These are phyloP conservation scores for Drosophila burlai DNA, from an alignment of 1,140 invertebrate genomes.

Conservation along the genomic window DNA sequence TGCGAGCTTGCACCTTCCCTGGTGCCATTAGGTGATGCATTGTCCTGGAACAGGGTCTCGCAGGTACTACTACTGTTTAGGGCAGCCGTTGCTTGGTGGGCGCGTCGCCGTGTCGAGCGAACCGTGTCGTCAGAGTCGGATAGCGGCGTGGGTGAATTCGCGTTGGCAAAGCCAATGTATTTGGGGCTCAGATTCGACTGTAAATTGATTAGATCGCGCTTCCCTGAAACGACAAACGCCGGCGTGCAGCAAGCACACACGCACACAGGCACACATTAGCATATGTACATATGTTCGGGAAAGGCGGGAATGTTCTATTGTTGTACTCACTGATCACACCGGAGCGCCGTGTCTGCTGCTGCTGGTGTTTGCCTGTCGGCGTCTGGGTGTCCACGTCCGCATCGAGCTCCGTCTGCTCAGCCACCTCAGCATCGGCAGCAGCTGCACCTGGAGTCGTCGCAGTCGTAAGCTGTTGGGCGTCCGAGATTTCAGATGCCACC, in stretches of 20 bases:
- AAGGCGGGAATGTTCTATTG: conserved; percentile 4
- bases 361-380: conserved; percentile 9
- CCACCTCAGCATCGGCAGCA: not conserved
- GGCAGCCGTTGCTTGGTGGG: conserved; percentile 26
- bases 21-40: conserved; percentile 40
- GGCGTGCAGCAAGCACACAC: not conserved
- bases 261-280: conserved; percentile 10
- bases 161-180: conserved; percentile 70
- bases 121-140: conserved; percentile 46
- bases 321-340: conserved; percentile 51
- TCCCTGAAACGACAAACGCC: conserved; percentile 35
- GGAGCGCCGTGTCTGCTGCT: conserved; percentile 18
- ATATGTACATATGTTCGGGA: conserved; percentile 18
- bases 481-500: conserved; percentile 8
- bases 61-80: conserved; percentile 27
- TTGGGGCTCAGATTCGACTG: conserved; percentile 70
- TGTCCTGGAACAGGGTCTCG: conserved; percentile 36
- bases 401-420: conserved; percentile 8
- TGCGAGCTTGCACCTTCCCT: conserved; percentile 1
- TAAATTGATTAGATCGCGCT: conserved; percentile 71
- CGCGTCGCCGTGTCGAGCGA: conserved; percentile 59
- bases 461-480: not conserved
- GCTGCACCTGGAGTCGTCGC: not conserved
- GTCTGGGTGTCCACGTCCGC: conserved; percentile 24
- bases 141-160: conserved; percentile 52